Percentiles rank a stretch among this genome's conserved stretches.
Conservation (phyloP, 2,113 vertebrate species). For the Scomber colias region DNA sequence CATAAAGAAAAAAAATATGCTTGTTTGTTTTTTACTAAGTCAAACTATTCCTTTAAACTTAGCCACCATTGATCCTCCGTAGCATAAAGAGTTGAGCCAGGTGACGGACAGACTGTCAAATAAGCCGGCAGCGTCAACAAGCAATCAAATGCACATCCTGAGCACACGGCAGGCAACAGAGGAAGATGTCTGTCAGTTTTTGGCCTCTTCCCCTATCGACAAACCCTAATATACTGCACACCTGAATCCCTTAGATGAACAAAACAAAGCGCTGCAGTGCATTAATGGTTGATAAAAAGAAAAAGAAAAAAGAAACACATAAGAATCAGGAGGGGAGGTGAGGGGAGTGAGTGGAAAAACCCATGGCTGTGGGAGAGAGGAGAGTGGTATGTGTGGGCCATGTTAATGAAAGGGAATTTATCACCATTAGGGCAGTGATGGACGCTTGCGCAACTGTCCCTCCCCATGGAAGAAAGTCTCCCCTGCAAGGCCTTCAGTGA, state of each 20-base stretch:
- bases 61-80: neutral
- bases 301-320: neutral
- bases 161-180: neutral
- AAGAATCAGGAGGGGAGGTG: too few relatives aligned
- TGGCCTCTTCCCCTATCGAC: neutral
- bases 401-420: slow-evolving; percentile 67
- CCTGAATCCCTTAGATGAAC: neutral
- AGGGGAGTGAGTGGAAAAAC: neutral
- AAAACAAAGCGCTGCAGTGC: slow-evolving; percentile 19
- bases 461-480: slow-evolving; percentile 41
- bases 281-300: slow-evolving; percentile 24
- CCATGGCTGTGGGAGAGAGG: neutral
- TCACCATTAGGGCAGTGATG: slow-evolving; percentile 69
- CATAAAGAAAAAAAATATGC: too few relatives aligned
- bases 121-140: neutral
- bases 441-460: slow-evolving; percentile 50
- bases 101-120: neutral
- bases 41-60: neutral
- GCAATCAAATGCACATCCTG: neutral
- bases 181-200: neutral
- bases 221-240: slow-evolving; percentile 1
- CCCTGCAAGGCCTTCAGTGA: slow-evolving; percentile 2
- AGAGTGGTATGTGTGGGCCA: slow-evolving; percentile 29
- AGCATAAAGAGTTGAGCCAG: neutral
- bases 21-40: too few relatives aligned